These are phyloP conservation scores for Pterobdella sp. DNA, from an alignment of 2,888 invertebrate genomes.

Conservation along the genomic window DNA sequence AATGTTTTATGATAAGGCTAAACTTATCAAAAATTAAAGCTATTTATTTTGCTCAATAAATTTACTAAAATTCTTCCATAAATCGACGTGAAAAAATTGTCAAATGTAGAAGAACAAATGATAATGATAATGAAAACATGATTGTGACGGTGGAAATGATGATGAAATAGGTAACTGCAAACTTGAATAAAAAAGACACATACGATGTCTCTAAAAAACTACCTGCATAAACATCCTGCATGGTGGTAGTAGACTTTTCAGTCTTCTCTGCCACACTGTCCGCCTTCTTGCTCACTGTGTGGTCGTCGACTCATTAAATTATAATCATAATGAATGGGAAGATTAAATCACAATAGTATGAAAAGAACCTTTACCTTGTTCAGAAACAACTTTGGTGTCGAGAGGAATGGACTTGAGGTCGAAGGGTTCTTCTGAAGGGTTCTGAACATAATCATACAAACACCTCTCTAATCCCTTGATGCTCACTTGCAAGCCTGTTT, in stretches of 20 bases:
- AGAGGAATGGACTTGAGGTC: slow-evolving; percentile 77
- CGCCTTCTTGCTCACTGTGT: slow-evolving; percentile 28
- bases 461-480: slow-evolving; percentile 80
- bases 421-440: slow-evolving; percentile 67
- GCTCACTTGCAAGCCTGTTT: slow-evolving; percentile 60
- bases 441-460: slow-evolving; percentile 70
- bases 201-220: slow-evolving; percentile 29
- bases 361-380: slow-evolving; percentile 41
- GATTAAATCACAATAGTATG: background rate
- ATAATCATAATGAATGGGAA: background rate
- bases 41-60: too few relatives aligned
- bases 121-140: too few relatives aligned
- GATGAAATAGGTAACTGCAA: too few relatives aligned
- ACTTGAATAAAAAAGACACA: too few relatives aligned
- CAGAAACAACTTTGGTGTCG: slow-evolving; percentile 53
- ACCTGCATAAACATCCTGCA: slow-evolving; percentile 73
- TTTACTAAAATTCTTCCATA: too few relatives aligned
- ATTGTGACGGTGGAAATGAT: too few relatives aligned
- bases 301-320: background rate
- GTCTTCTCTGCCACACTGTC: slow-evolving; percentile 48
- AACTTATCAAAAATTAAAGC: too few relatives aligned
- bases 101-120: too few relatives aligned
- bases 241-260: slow-evolving; percentile 56
- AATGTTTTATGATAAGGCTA: too few relatives aligned
- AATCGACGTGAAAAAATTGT: too few relatives aligned